These are phyloP conservation scores for Haliclona indistincta DNA, from an alignment of 37 sponge, comb jelly and placozoan genomes.

Conservation along the genomic window DNA sequence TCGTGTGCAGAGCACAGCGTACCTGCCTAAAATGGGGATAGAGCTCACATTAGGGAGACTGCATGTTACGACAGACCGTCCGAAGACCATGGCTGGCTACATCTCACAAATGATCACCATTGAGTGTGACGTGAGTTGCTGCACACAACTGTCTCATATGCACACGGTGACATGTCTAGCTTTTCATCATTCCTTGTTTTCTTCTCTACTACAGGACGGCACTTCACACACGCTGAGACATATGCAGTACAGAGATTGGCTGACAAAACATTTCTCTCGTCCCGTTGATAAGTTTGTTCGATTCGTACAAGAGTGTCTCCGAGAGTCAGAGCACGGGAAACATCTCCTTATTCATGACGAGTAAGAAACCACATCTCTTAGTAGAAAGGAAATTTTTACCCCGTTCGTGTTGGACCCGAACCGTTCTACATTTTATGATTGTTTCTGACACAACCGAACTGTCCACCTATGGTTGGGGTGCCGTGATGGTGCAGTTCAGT, in stretches of 20 bases:
- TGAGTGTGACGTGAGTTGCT: too few species aligned
- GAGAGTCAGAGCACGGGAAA: not conserved
- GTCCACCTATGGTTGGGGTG: too few species aligned
- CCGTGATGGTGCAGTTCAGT: too few species aligned
- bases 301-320: not conserved
- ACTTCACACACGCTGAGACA: not conserved
- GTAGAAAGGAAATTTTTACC: too few species aligned
- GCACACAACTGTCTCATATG: too few species aligned
- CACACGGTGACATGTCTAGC: too few species aligned
- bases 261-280: not conserved
- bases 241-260: not conserved
- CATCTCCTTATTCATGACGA: constrained; percentile 6
- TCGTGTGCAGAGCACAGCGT: too few species aligned
- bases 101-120: not conserved
- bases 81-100: not conserved
- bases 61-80: not conserved
- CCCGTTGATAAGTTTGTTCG: not conserved
- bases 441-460: too few species aligned
- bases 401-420: too few species aligned
- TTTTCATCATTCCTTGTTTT: too few species aligned
- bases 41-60: not conserved
- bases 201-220: not conserved
- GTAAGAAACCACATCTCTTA: too few species aligned
- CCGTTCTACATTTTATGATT: too few species aligned
- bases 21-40: not conserved